Evolutionary conservation across 2,888 invertebrate species (phyloP), one percentile per base, ranked within the genome.

Genomic region (Melolontha melolontha): DNA sequence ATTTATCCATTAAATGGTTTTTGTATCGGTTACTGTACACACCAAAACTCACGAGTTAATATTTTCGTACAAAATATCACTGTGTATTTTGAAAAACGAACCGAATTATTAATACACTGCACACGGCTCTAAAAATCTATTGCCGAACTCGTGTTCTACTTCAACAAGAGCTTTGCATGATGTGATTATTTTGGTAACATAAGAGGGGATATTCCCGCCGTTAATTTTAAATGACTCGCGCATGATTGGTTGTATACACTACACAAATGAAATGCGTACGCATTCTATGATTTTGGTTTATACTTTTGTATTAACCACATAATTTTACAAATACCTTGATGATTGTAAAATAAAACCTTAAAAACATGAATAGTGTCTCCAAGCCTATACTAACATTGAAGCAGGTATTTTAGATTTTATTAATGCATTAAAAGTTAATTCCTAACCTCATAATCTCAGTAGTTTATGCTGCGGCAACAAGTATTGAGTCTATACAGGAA

Each of bases 391-490:
- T 90, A 51, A 88, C 79, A 77, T 84, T 91, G 51, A 90, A 90
- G 79, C 89, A 90, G 86, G 90, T 90, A 70, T 49, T 17, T 22
- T 27, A 7, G 11, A 16, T 47, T 41, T 11, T 40, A 40, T 40
- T 34, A 51, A 27, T n/a, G 2, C 6, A 14, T 52, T 11, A 10
- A 22, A 40, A 34, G 41, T 11, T 14, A 27, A 44, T 14, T 29
- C 16, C 29, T 54, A 52, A 44, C 47, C n/a, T 39, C 54, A 27
- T 17, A 39, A 42, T 42, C 29, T 42, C 44, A 54, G 42, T 54
- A 95, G 94, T 95, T 95, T 81, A 87, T 95, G 81, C 81, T 93
- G 34, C 88, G 92, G 10, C 90, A 91, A 83, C 91, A 94, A 83
- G 94, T 94, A 0, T 80, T 94, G 16, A 90, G 89, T 75, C 81